phyloP scores from a whole-genome alignment of 1,140 invertebrate genomes.

The Cydia splendana region DNA sequence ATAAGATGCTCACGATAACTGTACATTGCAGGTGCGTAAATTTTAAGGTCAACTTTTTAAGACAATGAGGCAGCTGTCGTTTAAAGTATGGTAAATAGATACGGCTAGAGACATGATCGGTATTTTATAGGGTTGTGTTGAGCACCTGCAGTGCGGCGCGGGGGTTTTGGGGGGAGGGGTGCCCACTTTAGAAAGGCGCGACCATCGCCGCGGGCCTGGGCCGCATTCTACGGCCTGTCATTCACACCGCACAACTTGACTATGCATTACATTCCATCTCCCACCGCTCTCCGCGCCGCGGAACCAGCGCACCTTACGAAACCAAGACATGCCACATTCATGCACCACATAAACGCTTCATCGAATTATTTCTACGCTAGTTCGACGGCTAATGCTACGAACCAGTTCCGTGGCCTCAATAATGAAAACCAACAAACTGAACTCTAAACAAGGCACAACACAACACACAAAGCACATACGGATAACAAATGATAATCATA shows the following conservation, averaged over 20 bases:
- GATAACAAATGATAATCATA: conserved; percentile 78
- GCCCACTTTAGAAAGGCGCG: conserved; percentile 79
- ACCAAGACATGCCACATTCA: conserved; percentile 53
- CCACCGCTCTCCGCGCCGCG: conserved; percentile 65
- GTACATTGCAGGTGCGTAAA: conserved; percentile 59
- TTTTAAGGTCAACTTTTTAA: conserved; percentile 70
- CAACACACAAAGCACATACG: conserved; percentile 59
- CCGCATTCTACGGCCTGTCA: conserved; percentile 79
- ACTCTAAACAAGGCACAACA: conserved; percentile 54
- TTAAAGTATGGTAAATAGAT: conserved; percentile 73
- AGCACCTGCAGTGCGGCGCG: conserved; percentile 69
- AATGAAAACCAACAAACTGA: conserved; percentile 53
- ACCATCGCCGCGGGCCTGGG: conserved; percentile 76
- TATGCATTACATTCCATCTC: conserved; percentile 78
- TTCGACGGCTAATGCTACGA: conserved; percentile 64
- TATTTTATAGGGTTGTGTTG: conserved; percentile 77
- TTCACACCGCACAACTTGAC: conserved; percentile 78
- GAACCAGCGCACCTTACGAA: conserved; percentile 64
- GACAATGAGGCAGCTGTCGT: conserved; percentile 72
- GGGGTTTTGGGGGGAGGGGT: conserved; percentile 52
- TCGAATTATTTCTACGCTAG: conserved; percentile 68
- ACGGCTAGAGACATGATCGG: conserved; percentile 74
- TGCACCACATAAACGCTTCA: conserved; percentile 59
- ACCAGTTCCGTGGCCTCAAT: conserved; percentile 72
- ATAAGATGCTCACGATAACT: conserved; percentile 40